Conservation (phyloP, 2,113 vertebrate species). For the Sula dactylatra region DNA sequence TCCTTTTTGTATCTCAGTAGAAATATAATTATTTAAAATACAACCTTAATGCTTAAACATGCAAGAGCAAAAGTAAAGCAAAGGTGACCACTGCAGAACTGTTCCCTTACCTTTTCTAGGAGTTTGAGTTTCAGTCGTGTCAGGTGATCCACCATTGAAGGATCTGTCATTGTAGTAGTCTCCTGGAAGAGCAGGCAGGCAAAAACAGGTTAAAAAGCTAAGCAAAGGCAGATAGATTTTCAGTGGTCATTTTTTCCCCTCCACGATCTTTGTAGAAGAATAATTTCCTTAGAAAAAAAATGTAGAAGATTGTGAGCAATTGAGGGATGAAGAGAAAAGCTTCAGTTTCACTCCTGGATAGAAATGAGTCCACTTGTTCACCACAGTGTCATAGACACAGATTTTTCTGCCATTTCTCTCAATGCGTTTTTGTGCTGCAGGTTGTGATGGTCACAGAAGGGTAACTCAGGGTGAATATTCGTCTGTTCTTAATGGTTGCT, state of each 20-base stretch:
- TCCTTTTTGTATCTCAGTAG: background rate
- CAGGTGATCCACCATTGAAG: constrained; percentile 75
- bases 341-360: background rate
- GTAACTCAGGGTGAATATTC: background rate
- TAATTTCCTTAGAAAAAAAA: background rate
- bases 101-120: constrained; percentile 78
- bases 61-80: background rate
- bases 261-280: background rate
- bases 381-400: background rate
- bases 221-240: background rate
- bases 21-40: background rate
- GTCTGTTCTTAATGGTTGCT: background rate
- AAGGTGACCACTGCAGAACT: background rate
- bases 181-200: background rate
- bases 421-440: background rate
- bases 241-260: background rate
- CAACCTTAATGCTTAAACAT: background rate
- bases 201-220: background rate
- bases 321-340: background rate
- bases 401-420: background rate
- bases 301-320: background rate
- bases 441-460: background rate
- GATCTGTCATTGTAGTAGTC: constrained; percentile 63
- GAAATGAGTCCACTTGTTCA: background rate
- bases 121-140: constrained; percentile 77